Evolutionary conservation across 2,888 invertebrate genomes (phyloP).

Genomic region (Pollenia labialis): DNA sequence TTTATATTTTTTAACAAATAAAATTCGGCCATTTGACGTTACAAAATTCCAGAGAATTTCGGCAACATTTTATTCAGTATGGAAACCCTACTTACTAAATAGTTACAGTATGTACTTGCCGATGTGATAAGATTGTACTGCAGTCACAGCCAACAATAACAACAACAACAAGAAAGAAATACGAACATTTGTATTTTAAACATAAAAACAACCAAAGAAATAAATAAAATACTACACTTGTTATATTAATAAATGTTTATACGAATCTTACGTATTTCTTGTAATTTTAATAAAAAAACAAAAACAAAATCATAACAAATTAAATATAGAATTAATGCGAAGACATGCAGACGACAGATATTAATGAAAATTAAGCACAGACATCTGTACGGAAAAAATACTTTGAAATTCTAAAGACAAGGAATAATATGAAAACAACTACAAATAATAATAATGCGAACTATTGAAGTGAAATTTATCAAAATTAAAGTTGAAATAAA

Average conservation of each 20-base stretch:
- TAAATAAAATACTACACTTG: slow-evolving; percentile 5
- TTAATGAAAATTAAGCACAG: slow-evolving; percentile 14
- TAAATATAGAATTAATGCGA: slow-evolving; percentile 44
- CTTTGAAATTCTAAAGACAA: no score
- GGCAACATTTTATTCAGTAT: no score
- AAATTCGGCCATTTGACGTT: no score
- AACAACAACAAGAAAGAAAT: background rate
- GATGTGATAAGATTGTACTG: slow-evolving; percentile 19
- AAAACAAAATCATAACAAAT: slow-evolving; percentile 36
- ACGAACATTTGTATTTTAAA: background rate
- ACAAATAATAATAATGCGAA: no score
- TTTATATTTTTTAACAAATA: no score
- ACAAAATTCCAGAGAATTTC: no score
- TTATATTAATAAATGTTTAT: slow-evolving; percentile 14
- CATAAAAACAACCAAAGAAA: slow-evolving; percentile 17
- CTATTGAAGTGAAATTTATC: no score
- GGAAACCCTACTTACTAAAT: no score
- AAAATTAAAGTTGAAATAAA: background rate
- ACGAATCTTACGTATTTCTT: slow-evolving; percentile 24
- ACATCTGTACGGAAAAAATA: background rate
- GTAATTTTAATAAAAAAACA: slow-evolving; percentile 13
- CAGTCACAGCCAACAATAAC: no score
- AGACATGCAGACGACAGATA: slow-evolving; percentile 45
- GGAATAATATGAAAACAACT: no score
- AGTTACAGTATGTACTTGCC: no score